Evolutionary conservation across 2,888 invertebrate species (phyloP), one percentile per base, ranked within the genome.

Genomic region (Diarsia mendica): DNA sequence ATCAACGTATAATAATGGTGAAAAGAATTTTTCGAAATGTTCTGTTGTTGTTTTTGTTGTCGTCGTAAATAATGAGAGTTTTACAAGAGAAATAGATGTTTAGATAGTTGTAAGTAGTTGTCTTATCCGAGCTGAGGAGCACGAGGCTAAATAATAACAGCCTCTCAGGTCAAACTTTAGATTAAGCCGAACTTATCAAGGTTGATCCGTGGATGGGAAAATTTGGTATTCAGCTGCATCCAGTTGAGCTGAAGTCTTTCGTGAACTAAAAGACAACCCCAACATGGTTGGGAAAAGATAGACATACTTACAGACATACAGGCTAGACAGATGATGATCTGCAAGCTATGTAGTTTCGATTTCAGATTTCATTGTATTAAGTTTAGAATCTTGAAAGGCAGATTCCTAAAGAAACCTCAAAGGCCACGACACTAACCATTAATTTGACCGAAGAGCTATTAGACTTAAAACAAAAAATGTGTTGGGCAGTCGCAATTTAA

Each of bases 381-480:
- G 20, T 11, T 15, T 49, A 6, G 3, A 75, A 44, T 48, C 20
- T 71, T n/a, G 15, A 51, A 55, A 33, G 4, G 39, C 28, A 39
- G 4, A 64, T 46, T 48, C 6, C 1, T 55, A 33, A 13, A 49
- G 33, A 6, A 67, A 65, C n/a, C 65, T 58, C n/a, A 71, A 72
- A 71, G 3, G 44, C 5, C 39, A 61, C 20, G 61, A 61, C 1
- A 68, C 58, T 68, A 51, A 64, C 53, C 23, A 82, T 79, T 71
- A 60, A 75, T 77, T 72, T 55, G 39, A 65, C 58, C 48, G 68
- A 77, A 64, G 23, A 46, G 69, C 67, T 72, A 75, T 76, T 63
- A 46, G 69, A 70, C 68, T 71, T 51, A 65, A 77, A 81, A 72
- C 49, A 63, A 70, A 78, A 78, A 77, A 77, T 85, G 53, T 64